Base-by-base conservation (phyloP, 2,113 vertebrate genomes). In the Lepus timidus region DNA sequence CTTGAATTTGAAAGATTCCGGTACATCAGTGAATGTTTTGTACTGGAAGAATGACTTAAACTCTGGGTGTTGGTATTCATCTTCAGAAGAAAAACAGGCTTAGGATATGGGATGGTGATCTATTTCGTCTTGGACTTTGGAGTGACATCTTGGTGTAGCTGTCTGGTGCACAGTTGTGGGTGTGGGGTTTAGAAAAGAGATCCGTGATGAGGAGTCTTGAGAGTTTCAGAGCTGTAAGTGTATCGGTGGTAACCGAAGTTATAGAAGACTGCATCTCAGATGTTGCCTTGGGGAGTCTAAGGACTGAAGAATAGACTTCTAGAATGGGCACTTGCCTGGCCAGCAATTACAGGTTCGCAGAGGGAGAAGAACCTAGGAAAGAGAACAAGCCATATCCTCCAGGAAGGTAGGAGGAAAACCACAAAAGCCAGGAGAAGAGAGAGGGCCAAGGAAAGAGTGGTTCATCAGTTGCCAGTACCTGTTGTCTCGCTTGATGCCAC, bases 401-500 rank as follows among this genome's bases (percentile, higher is more conserved):
- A 33, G 25, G 39, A 49, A 58, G 29, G 11, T 19, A 4, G 52
- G 49, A 52, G 51, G 51, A 67, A 36, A 75, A 16, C 33, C 68
- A n/a, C 67, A 68, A 58, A 81, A 81, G 31, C 61, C 71, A 31
- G 20, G n/a, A 23, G 49, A 31, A 79, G 73, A 62, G 62, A 74
- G 36, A 36, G 3, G 55, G 25, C 22, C 9, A 80, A 17, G 36
- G 58, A 52, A 75, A 81, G 29, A 44, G 51, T 52, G 62, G 14
- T 16, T 68, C 4, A 3, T 51, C 80, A 17, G 7, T 5, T 19
- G 51, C 27, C 39, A 19, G 44, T 4, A 6, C 78, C n/a, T 33
- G 0, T 0, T 3, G 51, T 4, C 1, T 6, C 8, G n/a, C 5
- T 14, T 33, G 52, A 33, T 44, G 44, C 22, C 16, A 22, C 11